These are phyloP conservation scores for Caenorhabditis briggsae DNA, from an alignment of 1,140 invertebrate genomes.

Conservation along the genomic window DNA sequence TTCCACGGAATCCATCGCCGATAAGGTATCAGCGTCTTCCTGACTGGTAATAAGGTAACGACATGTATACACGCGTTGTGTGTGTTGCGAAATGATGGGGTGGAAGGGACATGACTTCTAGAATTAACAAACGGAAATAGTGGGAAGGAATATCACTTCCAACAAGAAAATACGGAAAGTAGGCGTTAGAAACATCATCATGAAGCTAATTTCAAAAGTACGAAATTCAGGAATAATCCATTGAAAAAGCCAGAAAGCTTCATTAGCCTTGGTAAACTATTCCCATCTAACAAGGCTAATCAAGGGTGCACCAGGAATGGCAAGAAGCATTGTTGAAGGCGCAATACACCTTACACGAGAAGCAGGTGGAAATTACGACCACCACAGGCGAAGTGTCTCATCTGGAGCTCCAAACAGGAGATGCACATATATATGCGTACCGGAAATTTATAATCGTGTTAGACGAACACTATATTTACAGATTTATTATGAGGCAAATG, in stretches of 20 bases:
- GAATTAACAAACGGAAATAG: no score
- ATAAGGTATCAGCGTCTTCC: conserved; percentile 35
- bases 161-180: no score
- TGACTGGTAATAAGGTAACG: conserved; percentile 34
- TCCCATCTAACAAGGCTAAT: no score
- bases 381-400: background rate
- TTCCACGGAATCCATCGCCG: conserved; percentile 24
- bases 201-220: no score
- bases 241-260: no score
- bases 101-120: no score
- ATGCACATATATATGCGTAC: conserved; percentile 4
- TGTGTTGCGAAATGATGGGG: conserved; percentile 25
- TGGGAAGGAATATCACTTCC: no score
- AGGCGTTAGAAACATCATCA: no score
- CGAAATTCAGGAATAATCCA: no score
- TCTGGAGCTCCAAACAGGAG: conserved; percentile 9
- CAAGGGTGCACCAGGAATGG: no score
- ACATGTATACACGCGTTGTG: conserved; percentile 10
- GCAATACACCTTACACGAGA: background rate
- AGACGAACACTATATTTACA: conserved; percentile 47
- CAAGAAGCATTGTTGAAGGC: no score
- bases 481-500: background rate
- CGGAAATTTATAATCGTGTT: conserved; percentile 51
- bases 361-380: conserved; percentile 16
- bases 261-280: no score